These are phyloP conservation scores for Drosophila sechellia DNA, from an alignment of 1,140 invertebrate species.

Conservation along the genomic window DNA sequence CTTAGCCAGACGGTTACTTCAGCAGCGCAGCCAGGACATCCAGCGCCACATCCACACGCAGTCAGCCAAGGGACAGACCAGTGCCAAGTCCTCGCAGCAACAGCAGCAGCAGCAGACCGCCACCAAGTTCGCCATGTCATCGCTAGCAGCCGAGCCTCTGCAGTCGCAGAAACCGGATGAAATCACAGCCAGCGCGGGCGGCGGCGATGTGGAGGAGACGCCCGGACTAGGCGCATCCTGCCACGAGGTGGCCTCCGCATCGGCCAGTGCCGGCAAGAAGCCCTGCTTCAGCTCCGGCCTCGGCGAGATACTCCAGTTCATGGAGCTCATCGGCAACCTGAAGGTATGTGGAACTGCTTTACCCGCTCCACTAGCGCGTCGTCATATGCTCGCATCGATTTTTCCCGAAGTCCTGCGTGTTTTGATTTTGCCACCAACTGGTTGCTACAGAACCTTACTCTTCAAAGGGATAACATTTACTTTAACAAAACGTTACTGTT, in stretches of 20 bases:
- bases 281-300: slow-evolving; percentile 78
- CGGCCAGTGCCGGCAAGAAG: slow-evolving; percentile 60
- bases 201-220: slow-evolving; percentile 18
- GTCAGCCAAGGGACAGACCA: slow-evolving; percentile 24
- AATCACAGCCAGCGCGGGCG: slow-evolving; percentile 23
- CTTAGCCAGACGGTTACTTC: slow-evolving; percentile 60
- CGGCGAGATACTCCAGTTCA: slow-evolving; percentile 78
- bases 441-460: background rate
- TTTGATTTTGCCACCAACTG: slow-evolving; percentile 12
- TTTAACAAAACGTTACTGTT: too few relatives aligned
- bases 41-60: slow-evolving; percentile 73
- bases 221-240: slow-evolving; percentile 45
- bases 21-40: slow-evolving; percentile 58
- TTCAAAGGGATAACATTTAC: too few relatives aligned
- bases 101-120: slow-evolving; percentile 60
- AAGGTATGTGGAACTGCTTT: slow-evolving; percentile 66
- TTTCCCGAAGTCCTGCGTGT: slow-evolving; percentile 40
- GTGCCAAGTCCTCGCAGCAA: slow-evolving; percentile 55
- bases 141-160: slow-evolving; percentile 75
- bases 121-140: slow-evolving; percentile 79
- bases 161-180: slow-evolving; percentile 55
- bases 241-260: slow-evolving; percentile 52
- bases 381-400: slow-evolving; percentile 59
- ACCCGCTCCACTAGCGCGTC: background rate
- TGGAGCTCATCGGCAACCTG: slow-evolving; percentile 82